Percentiles rank a stretch among this genome's conserved stretches.
These are phyloP conservation scores for Apodemia hepburni DNA, from an alignment of 2,888 invertebrate genomes.

Conservation along the genomic window DNA sequence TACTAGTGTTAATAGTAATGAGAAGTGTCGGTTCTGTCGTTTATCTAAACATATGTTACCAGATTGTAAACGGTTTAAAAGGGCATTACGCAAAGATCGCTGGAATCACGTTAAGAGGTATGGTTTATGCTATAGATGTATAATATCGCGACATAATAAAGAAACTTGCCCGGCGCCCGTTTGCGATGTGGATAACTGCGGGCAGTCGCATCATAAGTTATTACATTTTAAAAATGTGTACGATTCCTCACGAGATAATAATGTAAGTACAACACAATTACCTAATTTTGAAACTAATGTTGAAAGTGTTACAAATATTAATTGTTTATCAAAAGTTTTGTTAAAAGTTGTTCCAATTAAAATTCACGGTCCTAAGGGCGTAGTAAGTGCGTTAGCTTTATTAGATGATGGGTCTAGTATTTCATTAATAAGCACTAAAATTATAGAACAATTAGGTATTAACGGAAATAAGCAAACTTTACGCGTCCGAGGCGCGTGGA, in stretches of 20 bases:
- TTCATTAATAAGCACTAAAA: constrained; percentile 28
- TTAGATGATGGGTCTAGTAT: constrained; percentile 37
- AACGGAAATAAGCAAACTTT: constrained; percentile 29
- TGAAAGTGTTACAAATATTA: background rate
- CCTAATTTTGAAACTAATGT: constrained; percentile 27
- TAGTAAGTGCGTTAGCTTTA: constrained; percentile 26
- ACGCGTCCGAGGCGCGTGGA: constrained; percentile 17
- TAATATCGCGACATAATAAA: constrained; percentile 1
- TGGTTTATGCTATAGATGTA: constrained; percentile 9
- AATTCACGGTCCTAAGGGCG: constrained; percentile 32
- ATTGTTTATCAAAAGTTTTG: background rate
- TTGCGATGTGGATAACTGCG: constrained; percentile 10
- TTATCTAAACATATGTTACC: background rate
- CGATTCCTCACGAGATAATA: too few relatives aligned
- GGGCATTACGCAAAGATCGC: background rate
- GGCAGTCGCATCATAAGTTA: constrained; percentile 6
- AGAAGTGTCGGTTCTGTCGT: background rate
- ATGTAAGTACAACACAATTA: background rate
- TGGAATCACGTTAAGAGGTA: constrained; percentile 6
- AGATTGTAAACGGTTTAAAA: constrained; percentile 2
- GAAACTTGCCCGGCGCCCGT: constrained; percentile 9
- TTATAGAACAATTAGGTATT: constrained; percentile 25
- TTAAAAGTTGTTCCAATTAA: constrained; percentile 20
- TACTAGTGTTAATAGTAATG: background rate
- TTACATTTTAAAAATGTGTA: constrained; percentile 2